A percentile compares a stretch with the other conserved stretches of the same genome.
Evolutionary conservation across 2,797 vertebrate species (phyloP).

Genomic region (Muscicapa comitata): DNA sequence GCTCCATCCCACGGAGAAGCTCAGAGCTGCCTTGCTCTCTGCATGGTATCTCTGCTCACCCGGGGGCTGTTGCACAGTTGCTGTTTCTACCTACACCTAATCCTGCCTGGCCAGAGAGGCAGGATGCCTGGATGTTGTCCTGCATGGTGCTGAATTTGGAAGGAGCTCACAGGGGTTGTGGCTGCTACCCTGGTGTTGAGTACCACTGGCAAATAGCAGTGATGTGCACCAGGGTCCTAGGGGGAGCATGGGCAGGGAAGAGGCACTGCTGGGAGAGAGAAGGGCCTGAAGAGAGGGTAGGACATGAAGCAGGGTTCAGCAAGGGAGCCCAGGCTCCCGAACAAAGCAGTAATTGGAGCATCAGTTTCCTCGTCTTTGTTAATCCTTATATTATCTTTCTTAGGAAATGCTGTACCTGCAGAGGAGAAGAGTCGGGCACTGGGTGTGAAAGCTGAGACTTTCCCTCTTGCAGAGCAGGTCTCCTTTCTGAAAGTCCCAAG

Average conservation of each 20-base stretch:
- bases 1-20: not conserved
- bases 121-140: not conserved
- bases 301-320: not conserved
- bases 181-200: not conserved
- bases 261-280: not conserved
- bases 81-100: not conserved
- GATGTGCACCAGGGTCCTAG: not conserved
- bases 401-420: not conserved
- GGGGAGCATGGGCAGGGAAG: not conserved
- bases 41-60: not conserved
- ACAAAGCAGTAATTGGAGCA: not conserved
- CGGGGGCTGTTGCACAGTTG: not conserved
- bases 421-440: not conserved
- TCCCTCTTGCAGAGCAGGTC: not conserved
- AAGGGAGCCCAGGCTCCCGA: not conserved
- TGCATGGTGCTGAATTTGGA: not conserved
- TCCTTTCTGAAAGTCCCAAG: not conserved
- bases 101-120: not conserved
- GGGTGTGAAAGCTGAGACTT: not conserved
- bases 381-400: not conserved
- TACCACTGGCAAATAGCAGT: not conserved
- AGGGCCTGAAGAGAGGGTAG: not conserved
- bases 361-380: conserved; percentile 1
- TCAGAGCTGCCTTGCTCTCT: not conserved
- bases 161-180: not conserved